These are phyloP conservation scores for Torymus tubicola DNA, from an alignment of 2,888 invertebrate genomes.

Conservation along the genomic window DNA sequence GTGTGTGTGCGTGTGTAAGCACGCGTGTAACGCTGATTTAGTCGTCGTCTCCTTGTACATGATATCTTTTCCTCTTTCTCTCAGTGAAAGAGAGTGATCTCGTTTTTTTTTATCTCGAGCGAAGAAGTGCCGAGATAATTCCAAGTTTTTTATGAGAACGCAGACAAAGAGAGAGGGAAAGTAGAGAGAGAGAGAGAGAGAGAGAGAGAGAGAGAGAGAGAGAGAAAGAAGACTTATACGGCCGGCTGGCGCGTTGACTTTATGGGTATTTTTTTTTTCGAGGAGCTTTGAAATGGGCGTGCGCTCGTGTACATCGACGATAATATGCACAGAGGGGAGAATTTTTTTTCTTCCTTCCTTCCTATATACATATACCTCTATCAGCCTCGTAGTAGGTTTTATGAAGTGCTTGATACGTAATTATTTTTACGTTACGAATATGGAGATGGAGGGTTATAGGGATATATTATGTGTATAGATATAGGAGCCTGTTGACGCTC, in stretches of 20 bases:
- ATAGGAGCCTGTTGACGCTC: too few relatives aligned
- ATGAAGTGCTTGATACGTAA: conserved; percentile 10
- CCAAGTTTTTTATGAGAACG: conserved; percentile 24
- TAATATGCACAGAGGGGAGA: conserved; percentile 20
- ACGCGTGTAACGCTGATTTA: conserved; percentile 16
- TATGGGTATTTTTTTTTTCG: conserved; percentile 29
- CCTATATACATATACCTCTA: too few relatives aligned
- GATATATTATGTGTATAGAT: too few relatives aligned
- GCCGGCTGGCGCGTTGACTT: neutral
- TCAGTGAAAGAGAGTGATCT: too few relatives aligned
- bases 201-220: too few relatives aligned
- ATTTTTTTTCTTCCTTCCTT: neutral
- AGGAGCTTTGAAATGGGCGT: neutral
- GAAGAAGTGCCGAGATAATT: conserved; percentile 33
- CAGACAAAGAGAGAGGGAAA: too few relatives aligned
- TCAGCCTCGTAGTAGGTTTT: neutral
- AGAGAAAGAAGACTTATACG: neutral
- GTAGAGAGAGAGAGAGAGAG: too few relatives aligned
- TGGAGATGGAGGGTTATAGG: neutral
- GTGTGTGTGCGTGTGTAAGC: too few relatives aligned
- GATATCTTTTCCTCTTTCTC: neutral
- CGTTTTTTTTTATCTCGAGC: neutral
- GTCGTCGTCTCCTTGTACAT: neutral
- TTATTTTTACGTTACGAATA: conserved; percentile 15
- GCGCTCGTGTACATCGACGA: conserved; percentile 6